Evolutionary conservation across 2,797 vertebrate genomes (phyloP), one percentile per base, ranked within the genome.

Genomic region (Bovichtus variegatus): DNA sequence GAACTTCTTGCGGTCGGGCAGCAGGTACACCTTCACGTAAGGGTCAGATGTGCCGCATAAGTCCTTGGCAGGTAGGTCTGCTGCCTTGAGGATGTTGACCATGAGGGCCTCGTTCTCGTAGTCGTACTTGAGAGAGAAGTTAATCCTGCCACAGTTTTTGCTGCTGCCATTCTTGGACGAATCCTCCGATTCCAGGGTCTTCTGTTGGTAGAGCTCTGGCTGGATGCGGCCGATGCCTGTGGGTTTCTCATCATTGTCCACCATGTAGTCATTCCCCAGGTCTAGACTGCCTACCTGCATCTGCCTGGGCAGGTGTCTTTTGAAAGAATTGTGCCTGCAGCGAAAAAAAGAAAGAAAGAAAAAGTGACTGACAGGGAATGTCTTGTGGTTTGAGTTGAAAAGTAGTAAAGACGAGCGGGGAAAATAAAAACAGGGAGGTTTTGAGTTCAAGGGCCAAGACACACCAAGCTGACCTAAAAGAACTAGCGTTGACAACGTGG

Each of bases 1-100:
- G 94, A 98, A 97, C 94, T 99, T 99, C 84, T 99, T 99, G 88
- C 98, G 96, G 88, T 99, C 98, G 0, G 98, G 98, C 87, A 99
- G 94, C 89, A 99, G 96, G 94, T 99, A 99, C 91, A 99, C 92
- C 93, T 99, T 99, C 83, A 99, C 98, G 0, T 99, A 99, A 21
- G 98, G 98, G 85, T 99, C 98, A 0, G 98, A 99, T 66, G 97
- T 99, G 90, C 98, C 98, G 0, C 97, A 99, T 34, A 99, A 94
- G 93, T 99, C 98, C 89, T 99, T 99, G 91, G 97, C 97, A 0
- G 98, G 98, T 38, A 99, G 94, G 90, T 99, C 98, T 21, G 97
- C 96, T 16, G 98, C 98, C 90, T 95, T 96, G 90, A 99, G 94
- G 82, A 99, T 97, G 61, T 95, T 95, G 60, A 99, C 98, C 0